phyloP scores from a whole-genome alignment of 2,113 vertebrate species.

The Equus quagga region DNA sequence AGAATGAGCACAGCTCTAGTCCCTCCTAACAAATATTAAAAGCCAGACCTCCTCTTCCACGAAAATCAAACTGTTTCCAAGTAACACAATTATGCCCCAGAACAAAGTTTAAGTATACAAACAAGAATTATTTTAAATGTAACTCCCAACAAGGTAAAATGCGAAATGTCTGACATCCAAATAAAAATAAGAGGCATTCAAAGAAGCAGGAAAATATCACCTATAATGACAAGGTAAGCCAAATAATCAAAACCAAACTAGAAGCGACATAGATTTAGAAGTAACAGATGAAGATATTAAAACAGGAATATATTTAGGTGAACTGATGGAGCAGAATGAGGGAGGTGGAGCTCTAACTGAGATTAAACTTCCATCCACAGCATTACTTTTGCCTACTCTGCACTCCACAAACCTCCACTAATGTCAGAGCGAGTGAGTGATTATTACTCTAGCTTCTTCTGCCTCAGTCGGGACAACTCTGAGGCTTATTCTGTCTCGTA shows the following conservation, averaged over 20 bases:
- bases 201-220: not conserved
- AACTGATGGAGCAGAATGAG: not conserved
- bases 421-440: not conserved
- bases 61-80: not conserved
- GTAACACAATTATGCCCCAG: not conserved
- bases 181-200: not conserved
- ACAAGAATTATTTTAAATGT: not conserved
- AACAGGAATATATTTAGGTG: not conserved
- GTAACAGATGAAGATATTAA: not conserved
- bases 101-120: conserved; percentile 3
- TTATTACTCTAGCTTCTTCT: not conserved
- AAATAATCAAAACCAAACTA: not conserved
- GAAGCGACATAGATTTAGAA: not conserved
- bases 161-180: not conserved
- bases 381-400: not conserved
- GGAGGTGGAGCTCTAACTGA: not conserved
- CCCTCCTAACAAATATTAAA: not conserved
- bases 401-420: not conserved
- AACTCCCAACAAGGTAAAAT: not conserved
- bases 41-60: not conserved
- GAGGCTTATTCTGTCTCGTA: not conserved
- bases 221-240: not conserved
- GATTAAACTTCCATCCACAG: not conserved
- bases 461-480: not conserved
- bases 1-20: not conserved